phyloP scores from a whole-genome alignment of 2,888 invertebrate genomes.

The Drosophila meridiana region DNA sequence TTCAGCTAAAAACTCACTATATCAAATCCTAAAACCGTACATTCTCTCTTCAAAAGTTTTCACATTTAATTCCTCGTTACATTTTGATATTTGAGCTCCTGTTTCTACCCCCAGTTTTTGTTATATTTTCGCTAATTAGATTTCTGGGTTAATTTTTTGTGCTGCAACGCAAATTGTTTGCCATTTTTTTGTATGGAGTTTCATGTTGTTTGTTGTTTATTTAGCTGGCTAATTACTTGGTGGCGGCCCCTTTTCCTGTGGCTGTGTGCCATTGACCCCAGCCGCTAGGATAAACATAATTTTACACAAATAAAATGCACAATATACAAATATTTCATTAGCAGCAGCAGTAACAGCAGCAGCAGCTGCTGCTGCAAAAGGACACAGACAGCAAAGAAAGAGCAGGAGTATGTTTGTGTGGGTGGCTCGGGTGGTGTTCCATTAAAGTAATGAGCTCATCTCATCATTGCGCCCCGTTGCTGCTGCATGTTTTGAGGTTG shows the following conservation, averaged over 20 bases:
- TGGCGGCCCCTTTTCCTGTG: slow-evolving; percentile 35
- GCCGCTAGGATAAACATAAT: slow-evolving; percentile 31
- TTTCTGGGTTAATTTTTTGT: slow-evolving; percentile 78
- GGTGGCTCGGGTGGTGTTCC: slow-evolving; percentile 31
- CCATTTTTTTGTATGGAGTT: slow-evolving; percentile 39
- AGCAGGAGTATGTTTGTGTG: background rate
- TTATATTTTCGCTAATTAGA: slow-evolving; percentile 72
- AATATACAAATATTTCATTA: slow-evolving; percentile 68
- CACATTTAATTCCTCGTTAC: slow-evolving; percentile 21
- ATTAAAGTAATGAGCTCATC: slow-evolving; percentile 80
- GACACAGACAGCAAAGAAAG: slow-evolving; percentile 20
- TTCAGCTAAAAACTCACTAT: background rate
- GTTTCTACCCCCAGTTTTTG: slow-evolving; percentile 7
- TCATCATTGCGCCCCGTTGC: slow-evolving; percentile 48
- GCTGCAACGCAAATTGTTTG: slow-evolving; percentile 50
- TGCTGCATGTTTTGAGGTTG: slow-evolving; percentile 61
- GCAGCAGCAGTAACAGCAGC: slow-evolving; percentile 35
- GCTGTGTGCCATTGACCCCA: slow-evolving; percentile 45
- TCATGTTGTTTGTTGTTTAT: slow-evolving; percentile 54
- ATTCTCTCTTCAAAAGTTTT: background rate
- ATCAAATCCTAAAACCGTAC: background rate
- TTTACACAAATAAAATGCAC: slow-evolving; percentile 66
- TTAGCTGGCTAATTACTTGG: slow-evolving; percentile 67
- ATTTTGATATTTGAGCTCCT: slow-evolving; percentile 1
- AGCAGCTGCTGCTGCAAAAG: slow-evolving; percentile 45